Evolutionary conservation across 2,113 vertebrate species (phyloP).

Genomic region (Antigone vipio): DNA sequence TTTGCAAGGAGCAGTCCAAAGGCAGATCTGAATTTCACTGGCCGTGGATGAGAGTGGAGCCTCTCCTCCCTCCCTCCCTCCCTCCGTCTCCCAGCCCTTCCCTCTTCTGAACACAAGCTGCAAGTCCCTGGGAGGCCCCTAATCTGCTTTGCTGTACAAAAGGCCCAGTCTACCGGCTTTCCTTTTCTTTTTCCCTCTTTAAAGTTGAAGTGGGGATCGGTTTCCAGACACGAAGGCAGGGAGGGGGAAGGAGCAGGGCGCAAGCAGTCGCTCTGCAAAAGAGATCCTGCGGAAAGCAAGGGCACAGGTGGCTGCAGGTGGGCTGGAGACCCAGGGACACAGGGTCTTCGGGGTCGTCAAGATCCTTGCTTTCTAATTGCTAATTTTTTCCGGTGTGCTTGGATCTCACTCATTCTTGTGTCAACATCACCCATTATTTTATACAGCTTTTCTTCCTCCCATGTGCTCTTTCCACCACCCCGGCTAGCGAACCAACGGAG

Average conservation of each 20-base stretch:
- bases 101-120: neutral
- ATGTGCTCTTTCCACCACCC: neutral
- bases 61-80: neutral
- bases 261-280: neutral
- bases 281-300: neutral
- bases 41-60: neutral
- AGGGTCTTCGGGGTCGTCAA: neutral
- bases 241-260: neutral
- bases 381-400: neutral
- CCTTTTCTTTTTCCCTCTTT: conserved; percentile 52
- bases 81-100: neutral
- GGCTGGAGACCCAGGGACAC: neutral
- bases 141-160: conserved; percentile 58
- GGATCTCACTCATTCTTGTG: neutral
- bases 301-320: neutral
- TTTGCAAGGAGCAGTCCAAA: neutral
- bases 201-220: conserved; percentile 43
- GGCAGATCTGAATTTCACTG: neutral
- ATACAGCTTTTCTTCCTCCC: neutral
- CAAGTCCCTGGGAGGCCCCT: conserved; percentile 45
- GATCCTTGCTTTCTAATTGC: neutral
- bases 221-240: neutral
- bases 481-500: rapidly evolving
- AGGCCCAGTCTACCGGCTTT: conserved; percentile 31
- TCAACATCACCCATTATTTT: neutral